Conservation (phyloP, 1,140 invertebrate genomes). For the Zaprionus taronus region DNA sequence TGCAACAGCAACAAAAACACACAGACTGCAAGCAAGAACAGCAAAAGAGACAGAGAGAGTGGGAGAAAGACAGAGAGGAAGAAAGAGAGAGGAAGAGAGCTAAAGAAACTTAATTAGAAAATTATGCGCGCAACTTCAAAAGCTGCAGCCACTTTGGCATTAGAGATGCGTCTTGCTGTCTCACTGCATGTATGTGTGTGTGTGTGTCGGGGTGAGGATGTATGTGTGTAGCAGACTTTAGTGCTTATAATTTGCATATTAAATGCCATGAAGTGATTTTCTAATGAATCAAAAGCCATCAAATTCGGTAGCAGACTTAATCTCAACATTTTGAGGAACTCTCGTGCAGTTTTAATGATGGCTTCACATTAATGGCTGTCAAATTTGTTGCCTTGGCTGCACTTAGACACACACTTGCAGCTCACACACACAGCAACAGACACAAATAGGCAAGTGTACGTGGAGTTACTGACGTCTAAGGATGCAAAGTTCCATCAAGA, state of each 20-base stretch:
- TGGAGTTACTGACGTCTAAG: constrained; percentile 28
- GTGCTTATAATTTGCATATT: constrained; percentile 76
- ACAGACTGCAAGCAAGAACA: constrained; percentile 44
- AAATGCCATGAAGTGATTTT: constrained; percentile 78
- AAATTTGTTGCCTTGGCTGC: constrained; percentile 72
- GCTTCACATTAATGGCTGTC: constrained; percentile 74
- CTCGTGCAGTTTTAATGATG: constrained; percentile 76
- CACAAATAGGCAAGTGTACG: constrained; percentile 5
- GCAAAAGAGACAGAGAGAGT: no score
- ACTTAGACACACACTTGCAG: constrained; percentile 53
- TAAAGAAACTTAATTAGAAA: constrained; percentile 77
- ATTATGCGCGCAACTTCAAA: constrained; percentile 79
- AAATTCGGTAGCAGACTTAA: constrained; percentile 59
- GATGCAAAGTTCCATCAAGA: constrained; percentile 46
- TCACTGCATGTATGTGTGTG: neutral
- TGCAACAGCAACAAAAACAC: constrained; percentile 67
- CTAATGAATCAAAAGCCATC: constrained; percentile 79
- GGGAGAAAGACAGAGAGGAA: constrained; percentile 10
- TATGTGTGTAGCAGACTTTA: constrained; percentile 22
- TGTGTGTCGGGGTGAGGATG: neutral
- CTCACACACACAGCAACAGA: neutral
- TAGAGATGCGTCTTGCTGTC: constrained; percentile 53
- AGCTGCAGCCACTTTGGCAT: constrained; percentile 58
- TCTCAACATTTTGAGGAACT: constrained; percentile 33
- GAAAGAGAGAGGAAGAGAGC: constrained; percentile 12